Percentiles rank a stretch among this genome's conserved stretches.
These are phyloP conservation scores for Corella eumyota DNA, from an alignment of 23 tunicate species.

Conservation along the genomic window DNA sequence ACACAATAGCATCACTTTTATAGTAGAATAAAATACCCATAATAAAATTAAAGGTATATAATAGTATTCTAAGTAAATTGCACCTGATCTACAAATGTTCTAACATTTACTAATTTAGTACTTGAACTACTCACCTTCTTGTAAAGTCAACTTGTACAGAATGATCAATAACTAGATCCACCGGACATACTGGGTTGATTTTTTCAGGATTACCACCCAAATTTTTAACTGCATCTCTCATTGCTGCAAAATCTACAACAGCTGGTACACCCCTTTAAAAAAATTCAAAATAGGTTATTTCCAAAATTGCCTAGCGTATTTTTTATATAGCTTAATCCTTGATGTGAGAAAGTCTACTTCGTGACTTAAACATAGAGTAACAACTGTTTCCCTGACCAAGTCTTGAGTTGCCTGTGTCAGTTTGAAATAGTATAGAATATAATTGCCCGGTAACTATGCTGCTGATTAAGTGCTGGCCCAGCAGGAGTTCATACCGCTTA, in stretches of 20 bases:
- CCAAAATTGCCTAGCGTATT: neutral
- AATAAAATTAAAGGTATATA: no score
- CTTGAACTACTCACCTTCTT: conserved; percentile 33
- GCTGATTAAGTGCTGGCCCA: no score
- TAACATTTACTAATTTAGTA: neutral
- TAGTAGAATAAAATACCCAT: no score
- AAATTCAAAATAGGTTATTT: neutral
- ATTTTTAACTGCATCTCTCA: conserved; percentile 85
- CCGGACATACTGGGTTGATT: conserved; percentile 96
- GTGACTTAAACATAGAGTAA: neutral
- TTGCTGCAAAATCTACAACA: conserved; percentile 97
- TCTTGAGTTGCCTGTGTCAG: no score
- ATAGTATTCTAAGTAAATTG: no score
- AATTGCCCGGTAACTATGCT: no score
- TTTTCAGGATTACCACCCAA: conserved; percentile 91
- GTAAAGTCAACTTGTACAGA: conserved; percentile 94
- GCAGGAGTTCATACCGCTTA: no score
- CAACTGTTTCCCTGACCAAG: neutral
- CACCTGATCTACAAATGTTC: no score
- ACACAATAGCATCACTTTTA: no score
- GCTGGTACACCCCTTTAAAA: conserved; percentile 94
- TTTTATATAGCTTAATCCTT: neutral
- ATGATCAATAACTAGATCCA: conserved; percentile 97
- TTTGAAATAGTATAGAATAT: no score
- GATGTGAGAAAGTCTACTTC: neutral